Evolutionary conservation across 2,888 invertebrate genomes (phyloP), one percentile per base, ranked within the genome.

Genomic region (Torymus aiolomorphi): DNA sequence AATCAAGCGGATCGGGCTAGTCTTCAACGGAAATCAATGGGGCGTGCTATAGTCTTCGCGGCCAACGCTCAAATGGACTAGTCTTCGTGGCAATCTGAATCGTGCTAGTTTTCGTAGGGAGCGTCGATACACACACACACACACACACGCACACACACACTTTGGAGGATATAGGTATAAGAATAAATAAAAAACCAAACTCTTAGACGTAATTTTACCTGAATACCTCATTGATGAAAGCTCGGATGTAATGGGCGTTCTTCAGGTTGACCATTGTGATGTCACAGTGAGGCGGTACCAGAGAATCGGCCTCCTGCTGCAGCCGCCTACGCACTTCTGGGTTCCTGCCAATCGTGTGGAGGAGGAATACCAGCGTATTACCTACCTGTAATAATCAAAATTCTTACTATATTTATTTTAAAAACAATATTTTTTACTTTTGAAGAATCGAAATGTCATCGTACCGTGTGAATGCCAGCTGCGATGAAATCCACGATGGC

Each of bases 401-500:
- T 42, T 42, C 8, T 42, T 42, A 42, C 42, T 8, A 8, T 42
- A 42, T 42, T 42, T 42, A 42, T 42, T 42, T 42, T 42, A 42
- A 42, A 8, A 42, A 42, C 8, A 42, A 42, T 31, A 5, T 8
- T 8, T 42, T 8, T 42, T 42, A 42, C 8, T 42, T 10, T 5
- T 8, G 0, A 42, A 42, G 42, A 42, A 42, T 42, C 42, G 42
- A 42, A 42, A 42, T 42, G 5, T 42, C 8, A 42, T 1, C 42
- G 42, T 89, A 96, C 95, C 88, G 97, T 96, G 89, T 96, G 96
- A 87, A 97, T 96, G 66, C 96, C 96, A 54, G 96, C 96, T 10
- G 96, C 95, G 85, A 97, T 95, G 86, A 97, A 96, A 90, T 97
- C 97, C 63, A 97, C 95, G 73, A 96, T 94, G 0, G 95, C 96